Base-by-base conservation (phyloP, 2,888 invertebrate species). In the Agrilus biguttatus region DNA sequence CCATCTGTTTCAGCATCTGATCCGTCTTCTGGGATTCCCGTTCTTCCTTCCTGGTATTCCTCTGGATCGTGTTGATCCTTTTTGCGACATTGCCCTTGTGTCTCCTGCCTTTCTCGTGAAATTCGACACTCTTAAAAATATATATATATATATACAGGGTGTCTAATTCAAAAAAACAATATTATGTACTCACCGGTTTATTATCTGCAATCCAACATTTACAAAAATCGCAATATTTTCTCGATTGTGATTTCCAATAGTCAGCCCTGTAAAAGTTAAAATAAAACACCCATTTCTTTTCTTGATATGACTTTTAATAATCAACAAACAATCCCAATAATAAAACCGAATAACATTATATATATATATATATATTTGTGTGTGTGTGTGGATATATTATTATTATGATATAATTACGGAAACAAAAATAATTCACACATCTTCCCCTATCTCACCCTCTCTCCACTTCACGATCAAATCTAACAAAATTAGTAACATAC, bases 131-230 rank as follows among this genome's bases (percentile, higher is more conserved):
- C 89, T 90, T 64, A 35, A 72, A 70, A 38, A 21, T 39, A 21
- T 13, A 17, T 8, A 2, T 2, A 36, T 28, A 34, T 2, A 39
- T 14, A 38, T 42, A 28, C 28, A 10, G 10, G 5, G 28, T 8
- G 28, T 28, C 2, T 2, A 28, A 28, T n/a, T n/a, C n/a, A 8
- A 10, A 41, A 14, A 28, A 42, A 40, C 5, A 12, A 19, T 2
- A 8, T n/a, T 32, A 19, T 32, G n/a, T 35, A 70, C 75, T 74
- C 69, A 83, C 83, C 42, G 92, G 87, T 74, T 90, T 92, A 62
- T 97, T 97, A 66, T 96, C 95, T 42, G 93, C 88, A 56, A 93
- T 86, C 96, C 96, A 97, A 62, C 95, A 95, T 67, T 96, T 95
- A 69, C 97, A 97, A 67, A 92, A 91, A 53, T 96, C 93, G 62